phyloP scores from a whole-genome alignment of 2,888 invertebrate genomes.

The Saturnia pavonia region DNA sequence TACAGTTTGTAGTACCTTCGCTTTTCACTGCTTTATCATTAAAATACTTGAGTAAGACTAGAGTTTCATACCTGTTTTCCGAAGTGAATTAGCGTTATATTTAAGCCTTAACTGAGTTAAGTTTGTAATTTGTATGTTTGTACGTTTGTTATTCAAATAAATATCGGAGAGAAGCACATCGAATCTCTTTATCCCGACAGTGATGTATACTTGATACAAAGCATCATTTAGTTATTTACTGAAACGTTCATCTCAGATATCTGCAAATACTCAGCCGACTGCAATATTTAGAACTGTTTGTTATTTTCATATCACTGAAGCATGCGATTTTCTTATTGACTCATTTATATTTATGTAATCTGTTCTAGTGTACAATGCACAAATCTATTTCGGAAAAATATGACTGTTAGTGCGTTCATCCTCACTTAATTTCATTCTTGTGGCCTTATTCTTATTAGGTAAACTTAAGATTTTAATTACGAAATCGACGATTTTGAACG shows the following conservation, averaged over 20 bases:
- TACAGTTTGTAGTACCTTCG: no score
- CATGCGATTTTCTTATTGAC: not conserved
- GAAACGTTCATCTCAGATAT: not conserved
- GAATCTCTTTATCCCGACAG: conserved; percentile 7
- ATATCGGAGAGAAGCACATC: not conserved
- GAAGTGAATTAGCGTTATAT: not conserved
- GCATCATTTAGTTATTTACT: not conserved
- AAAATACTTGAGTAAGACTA: no score
- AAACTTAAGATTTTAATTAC: not conserved
- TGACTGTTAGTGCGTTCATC: not conserved
- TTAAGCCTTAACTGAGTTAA: not conserved
- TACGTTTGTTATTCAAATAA: conserved; percentile 1
- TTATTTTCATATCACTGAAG: conserved; percentile 7
- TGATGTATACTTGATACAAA: conserved; percentile 1
- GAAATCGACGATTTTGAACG: not conserved
- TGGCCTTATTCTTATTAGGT: not conserved
- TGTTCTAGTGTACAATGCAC: not conserved
- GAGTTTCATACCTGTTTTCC: not conserved
- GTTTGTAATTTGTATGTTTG: not conserved
- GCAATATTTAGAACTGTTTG: conserved; percentile 7
- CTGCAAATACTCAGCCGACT: conserved; percentile 8
- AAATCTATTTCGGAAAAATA: not conserved
- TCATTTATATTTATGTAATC: not conserved
- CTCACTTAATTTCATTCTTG: not conserved
- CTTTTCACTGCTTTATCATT: not conserved